Percentiles rank a stretch among this genome's conserved stretches.
These are phyloP conservation scores for Mormyrus hasselquistii DNA, from an alignment of 2,797 vertebrate genomes.

Conservation along the genomic window DNA sequence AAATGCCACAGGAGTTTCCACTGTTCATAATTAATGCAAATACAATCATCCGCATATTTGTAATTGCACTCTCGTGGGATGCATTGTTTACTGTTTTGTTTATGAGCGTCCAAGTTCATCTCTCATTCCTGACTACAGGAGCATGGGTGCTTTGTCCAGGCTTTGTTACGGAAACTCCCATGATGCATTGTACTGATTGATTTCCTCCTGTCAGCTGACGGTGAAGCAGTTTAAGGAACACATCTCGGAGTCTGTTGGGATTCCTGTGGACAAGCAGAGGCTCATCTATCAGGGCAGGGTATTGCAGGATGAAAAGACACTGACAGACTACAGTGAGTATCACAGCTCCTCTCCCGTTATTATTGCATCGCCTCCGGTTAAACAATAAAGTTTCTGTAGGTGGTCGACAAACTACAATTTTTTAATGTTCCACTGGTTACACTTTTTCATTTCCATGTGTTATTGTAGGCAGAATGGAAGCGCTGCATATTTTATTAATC, in stretches of 20 bases:
- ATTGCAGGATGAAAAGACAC: constrained; percentile 83
- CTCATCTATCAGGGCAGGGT: constrained; percentile 91
- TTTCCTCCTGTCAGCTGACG: constrained; percentile 50
- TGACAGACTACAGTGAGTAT: constrained; percentile 81
- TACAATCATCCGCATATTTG: neutral
- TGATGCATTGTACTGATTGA: neutral
- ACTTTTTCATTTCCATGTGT: neutral
- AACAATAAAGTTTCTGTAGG: neutral
- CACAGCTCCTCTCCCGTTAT: neutral
- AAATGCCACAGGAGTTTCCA: neutral
- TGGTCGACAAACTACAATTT: neutral
- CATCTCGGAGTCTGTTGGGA: constrained; percentile 77
- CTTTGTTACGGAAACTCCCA: neutral
- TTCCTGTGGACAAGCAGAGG: constrained; percentile 84
- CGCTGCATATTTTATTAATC: neutral
- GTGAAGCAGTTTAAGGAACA: constrained; percentile 89
- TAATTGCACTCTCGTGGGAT: neutral
- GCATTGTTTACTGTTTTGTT: neutral
- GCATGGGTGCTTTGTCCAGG: neutral
- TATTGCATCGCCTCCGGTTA: neutral
- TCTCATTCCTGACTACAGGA: neutral
- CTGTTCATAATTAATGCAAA: neutral
- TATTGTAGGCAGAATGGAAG: neutral
- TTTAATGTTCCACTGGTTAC: neutral
- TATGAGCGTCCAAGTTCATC: neutral